These are phyloP conservation scores for Drosophila leonis DNA, from an alignment of 2,888 invertebrate genomes.

Conservation along the genomic window DNA sequence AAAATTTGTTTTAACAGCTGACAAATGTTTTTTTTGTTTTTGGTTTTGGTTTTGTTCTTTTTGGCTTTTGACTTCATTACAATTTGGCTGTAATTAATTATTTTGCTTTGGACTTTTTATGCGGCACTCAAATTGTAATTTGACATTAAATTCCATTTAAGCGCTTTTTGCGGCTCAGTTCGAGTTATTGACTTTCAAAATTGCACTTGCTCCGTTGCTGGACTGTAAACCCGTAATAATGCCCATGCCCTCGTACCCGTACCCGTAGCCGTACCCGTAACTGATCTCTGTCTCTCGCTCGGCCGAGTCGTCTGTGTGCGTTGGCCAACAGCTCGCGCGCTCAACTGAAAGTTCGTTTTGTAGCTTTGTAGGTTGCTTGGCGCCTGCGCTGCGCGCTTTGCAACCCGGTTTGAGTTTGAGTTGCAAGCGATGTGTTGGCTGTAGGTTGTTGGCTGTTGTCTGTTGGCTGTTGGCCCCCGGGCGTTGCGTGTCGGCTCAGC, in stretches of 20 bases:
- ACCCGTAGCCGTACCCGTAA: slow-evolving; percentile 11
- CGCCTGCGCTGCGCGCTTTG: slow-evolving; percentile 35
- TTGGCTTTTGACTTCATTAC: slow-evolving; percentile 37
- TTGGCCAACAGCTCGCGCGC: slow-evolving; percentile 48
- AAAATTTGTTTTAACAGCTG: slow-evolving; percentile 73
- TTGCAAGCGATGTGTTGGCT: slow-evolving; percentile 6
- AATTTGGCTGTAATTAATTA: slow-evolving; percentile 47
- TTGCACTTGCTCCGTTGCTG: slow-evolving; percentile 35
- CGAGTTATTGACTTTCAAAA: slow-evolving; percentile 49
- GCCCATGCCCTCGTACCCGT: slow-evolving; percentile 5
- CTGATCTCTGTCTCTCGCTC: slow-evolving; percentile 12
- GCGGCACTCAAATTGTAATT: slow-evolving; percentile 45
- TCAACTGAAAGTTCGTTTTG: slow-evolving; percentile 60
- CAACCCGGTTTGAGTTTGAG: slow-evolving; percentile 30
- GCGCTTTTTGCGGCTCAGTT: slow-evolving; percentile 20
- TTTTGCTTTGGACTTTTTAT: slow-evolving; percentile 37
- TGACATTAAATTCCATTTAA: slow-evolving; percentile 50
- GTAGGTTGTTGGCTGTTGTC: not conserved
- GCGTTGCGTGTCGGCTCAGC: slow-evolving; percentile 75
- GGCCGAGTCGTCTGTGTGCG: slow-evolving; percentile 22
- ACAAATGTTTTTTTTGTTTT: slow-evolving; percentile 55
- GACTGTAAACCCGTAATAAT: slow-evolving; percentile 1
- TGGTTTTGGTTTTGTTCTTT: not conserved
- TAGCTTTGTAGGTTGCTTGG: slow-evolving; percentile 24
- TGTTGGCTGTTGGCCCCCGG: slow-evolving; percentile 5